Percentiles rank a stretch among this genome's conserved stretches.
These are phyloP conservation scores for Notiomystis cincta DNA, from an alignment of 2,113 vertebrate species.

Conservation along the genomic window DNA sequence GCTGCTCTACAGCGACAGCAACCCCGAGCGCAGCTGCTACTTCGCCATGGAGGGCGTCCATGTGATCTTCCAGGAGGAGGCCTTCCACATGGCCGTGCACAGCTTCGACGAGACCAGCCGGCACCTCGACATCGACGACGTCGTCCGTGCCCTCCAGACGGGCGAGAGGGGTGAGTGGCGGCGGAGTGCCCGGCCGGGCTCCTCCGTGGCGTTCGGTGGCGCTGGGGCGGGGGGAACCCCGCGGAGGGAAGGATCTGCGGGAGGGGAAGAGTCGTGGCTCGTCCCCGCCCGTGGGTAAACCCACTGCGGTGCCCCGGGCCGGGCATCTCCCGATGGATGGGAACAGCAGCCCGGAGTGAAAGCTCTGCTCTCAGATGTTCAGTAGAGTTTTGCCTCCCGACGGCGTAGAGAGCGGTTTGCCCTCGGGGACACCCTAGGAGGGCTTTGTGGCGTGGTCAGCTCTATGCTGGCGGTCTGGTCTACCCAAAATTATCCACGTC, in stretches of 20 bases:
- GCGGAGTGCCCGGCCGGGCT: not conserved
- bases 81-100: conserved; percentile 67
- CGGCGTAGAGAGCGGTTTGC: rapidly evolving
- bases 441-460: not conserved
- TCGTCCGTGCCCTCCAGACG: conserved; percentile 77
- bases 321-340: rapidly evolving
- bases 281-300: rapidly evolving
- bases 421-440: rapidly evolving
- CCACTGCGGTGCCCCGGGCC: rapidly evolving
- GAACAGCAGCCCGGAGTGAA: rapidly evolving
- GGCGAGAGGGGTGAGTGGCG: conserved; percentile 74
- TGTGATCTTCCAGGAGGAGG: conserved; percentile 75
- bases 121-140: conserved; percentile 78
- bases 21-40: conserved; percentile 87
- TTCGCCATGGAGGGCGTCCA: conserved; percentile 92
- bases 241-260: not conserved
- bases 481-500: not conserved
- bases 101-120: conserved; percentile 73
- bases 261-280: rapidly evolving
- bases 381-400: not conserved
- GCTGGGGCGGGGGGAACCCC: not conserved
- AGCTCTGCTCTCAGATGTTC: rapidly evolving
- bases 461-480: not conserved
- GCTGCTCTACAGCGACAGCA: conserved; percentile 90
- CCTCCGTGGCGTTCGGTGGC: not conserved